A percentile compares a stretch with the other conserved stretches of the same genome.
Evolutionary conservation across 2,797 vertebrate species (phyloP).

Genomic region (Chrysocyon brachyurus): DNA sequence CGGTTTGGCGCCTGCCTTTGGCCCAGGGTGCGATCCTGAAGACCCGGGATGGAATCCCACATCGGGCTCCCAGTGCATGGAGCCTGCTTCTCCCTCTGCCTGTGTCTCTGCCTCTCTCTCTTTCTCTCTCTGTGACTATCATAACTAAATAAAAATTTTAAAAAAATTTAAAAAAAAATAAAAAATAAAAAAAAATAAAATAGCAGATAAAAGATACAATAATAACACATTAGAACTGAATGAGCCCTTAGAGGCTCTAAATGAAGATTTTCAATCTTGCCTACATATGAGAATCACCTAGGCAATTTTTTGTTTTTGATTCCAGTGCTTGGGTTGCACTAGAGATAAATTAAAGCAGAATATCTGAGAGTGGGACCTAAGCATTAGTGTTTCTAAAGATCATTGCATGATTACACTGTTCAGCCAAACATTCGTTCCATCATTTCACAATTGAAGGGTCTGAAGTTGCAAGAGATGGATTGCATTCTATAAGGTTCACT

Average conservation of each 20-base stretch:
- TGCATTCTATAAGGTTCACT: background rate
- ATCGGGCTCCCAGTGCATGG: too few species aligned
- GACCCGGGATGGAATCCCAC: too few species aligned
- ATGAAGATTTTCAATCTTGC: background rate
- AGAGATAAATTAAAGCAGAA: background rate
- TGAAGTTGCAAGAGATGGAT: background rate
- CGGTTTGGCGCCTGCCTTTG: too few species aligned
- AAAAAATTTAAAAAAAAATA: too few species aligned
- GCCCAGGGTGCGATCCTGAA: too few species aligned
- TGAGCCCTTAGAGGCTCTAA: background rate
- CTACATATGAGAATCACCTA: background rate
- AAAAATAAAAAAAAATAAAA: too few species aligned
- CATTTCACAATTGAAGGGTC: background rate
- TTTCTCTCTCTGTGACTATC: too few species aligned
- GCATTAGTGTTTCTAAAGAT: background rate
- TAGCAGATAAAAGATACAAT: background rate
- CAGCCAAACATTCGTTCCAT: background rate
- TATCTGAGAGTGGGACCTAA: background rate
- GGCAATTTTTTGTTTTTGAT: background rate
- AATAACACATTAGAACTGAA: background rate
- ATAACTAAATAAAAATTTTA: too few species aligned
- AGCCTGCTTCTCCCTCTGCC: too few species aligned
- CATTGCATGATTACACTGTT: background rate
- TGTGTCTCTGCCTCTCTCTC: too few species aligned
- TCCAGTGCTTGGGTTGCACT: background rate